A percentile compares a stretch with the other conserved stretches of the same genome.
phyloP scores from a whole-genome alignment of 2,113 vertebrate species.

The Chitala chitala region DNA sequence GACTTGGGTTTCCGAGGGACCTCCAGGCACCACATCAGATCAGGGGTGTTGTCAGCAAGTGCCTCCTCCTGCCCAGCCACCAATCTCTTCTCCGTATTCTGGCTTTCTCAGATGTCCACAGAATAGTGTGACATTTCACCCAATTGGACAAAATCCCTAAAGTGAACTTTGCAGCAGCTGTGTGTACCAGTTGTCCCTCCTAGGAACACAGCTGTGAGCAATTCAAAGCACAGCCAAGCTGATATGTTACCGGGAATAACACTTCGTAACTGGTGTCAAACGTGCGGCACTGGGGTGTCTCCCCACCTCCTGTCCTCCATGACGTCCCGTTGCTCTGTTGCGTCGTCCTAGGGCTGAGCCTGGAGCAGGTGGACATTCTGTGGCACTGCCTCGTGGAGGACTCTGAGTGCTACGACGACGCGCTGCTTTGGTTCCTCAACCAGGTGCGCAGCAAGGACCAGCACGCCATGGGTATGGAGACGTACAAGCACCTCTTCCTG shows the following conservation, averaged over 20 bases:
- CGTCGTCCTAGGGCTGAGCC: slow-evolving; percentile 75
- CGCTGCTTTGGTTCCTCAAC: slow-evolving; percentile 97
- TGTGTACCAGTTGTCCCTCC: no score
- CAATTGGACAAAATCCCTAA: not conserved
- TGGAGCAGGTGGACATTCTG: slow-evolving; percentile 97
- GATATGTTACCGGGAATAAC: no score
- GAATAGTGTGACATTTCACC: not conserved
- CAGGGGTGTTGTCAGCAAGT: no score
- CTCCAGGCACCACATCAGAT: not conserved
- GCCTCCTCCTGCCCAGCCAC: not conserved
- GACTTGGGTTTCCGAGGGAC: not conserved
- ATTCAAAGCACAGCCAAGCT: no score
- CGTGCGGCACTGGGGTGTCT: no score
- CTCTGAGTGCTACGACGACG: slow-evolving; percentile 92
- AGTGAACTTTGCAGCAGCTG: not conserved
- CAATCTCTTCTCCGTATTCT: no score
- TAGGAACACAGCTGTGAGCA: no score
- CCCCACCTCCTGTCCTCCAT: not conserved
- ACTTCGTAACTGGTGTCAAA: no score
- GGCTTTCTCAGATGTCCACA: not conserved
- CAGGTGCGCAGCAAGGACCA: slow-evolving; percentile 99
- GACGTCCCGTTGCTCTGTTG: not conserved
- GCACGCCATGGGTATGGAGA: slow-evolving; percentile 99
- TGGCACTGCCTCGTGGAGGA: slow-evolving; percentile 99
- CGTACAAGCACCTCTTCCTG: slow-evolving; percentile 96